Percentiles rank a stretch among this genome's conserved stretches.
Conservation (phyloP, 2,888 invertebrate species). For the Bugula neritina region DNA sequence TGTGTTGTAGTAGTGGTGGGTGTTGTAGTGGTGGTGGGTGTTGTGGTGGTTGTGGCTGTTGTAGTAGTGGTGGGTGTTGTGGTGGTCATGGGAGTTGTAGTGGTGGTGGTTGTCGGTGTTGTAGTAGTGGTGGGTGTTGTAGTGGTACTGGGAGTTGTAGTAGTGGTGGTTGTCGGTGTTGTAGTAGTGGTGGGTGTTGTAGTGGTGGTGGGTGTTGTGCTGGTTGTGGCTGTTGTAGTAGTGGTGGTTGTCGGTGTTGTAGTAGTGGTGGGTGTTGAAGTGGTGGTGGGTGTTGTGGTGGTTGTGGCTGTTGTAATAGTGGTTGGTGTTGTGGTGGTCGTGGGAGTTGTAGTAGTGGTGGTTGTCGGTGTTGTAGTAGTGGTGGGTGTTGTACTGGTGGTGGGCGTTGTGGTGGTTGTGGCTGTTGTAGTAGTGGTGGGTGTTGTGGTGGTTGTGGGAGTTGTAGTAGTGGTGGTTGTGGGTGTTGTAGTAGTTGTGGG, state of each 20-base stretch:
- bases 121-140: not conserved
- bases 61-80: not conserved
- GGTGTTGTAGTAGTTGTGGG: no score
- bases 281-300: not conserved
- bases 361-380: no score
- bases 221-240: not conserved
- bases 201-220: not conserved
- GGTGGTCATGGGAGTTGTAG: not conserved
- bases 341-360: no score
- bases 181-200: not conserved
- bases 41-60: not conserved
- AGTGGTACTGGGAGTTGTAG: not conserved
- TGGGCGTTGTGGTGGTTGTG: no score
- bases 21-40: not conserved
- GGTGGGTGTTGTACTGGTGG: no score
- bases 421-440: no score
- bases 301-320: no score
- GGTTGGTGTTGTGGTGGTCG: no score
- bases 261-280: not conserved
- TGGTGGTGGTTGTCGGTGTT: not conserved
- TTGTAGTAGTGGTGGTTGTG: no score
- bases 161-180: not conserved
- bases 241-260: not conserved
- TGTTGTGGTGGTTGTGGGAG: no score
- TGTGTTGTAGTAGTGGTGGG: not conserved